phyloP scores from a whole-genome alignment of 2,888 invertebrate genomes.

The Aleiodes alternator region DNA sequence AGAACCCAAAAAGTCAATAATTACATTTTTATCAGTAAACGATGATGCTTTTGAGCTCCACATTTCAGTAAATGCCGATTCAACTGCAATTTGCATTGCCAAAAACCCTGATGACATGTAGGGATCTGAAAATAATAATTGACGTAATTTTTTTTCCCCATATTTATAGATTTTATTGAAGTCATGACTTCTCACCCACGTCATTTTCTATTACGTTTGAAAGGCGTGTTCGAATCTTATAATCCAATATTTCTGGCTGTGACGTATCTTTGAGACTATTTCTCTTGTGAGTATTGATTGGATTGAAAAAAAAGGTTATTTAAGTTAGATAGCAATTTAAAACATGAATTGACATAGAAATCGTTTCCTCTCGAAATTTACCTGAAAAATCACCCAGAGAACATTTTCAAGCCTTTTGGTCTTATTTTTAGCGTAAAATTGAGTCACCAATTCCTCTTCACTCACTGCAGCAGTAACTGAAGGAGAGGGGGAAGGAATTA shows the following conservation, averaged over 20 bases:
- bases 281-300: not conserved
- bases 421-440: constrained; percentile 47
- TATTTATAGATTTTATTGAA: not conserved
- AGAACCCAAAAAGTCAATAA: no score
- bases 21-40: constrained; percentile 36
- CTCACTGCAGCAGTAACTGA: constrained; percentile 46
- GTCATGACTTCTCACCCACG: not conserved
- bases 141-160: not conserved
- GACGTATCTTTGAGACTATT: not conserved
- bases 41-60: constrained; percentile 47
- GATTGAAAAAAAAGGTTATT: not conserved
- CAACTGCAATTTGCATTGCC: constrained; percentile 57
- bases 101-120: constrained; percentile 56
- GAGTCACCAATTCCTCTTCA: constrained; percentile 41
- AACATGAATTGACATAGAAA: not conserved
- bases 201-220: not conserved
- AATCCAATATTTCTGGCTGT: constrained; percentile 50
- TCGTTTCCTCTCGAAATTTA: not conserved
- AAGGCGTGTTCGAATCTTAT: constrained; percentile 53
- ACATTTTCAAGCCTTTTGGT: constrained; percentile 31
- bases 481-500: not conserved
- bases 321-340: not conserved
- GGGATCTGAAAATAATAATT: constrained; percentile 49
- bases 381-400: constrained; percentile 54
- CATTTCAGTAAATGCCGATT: constrained; percentile 52